Base-by-base conservation (phyloP, 2,797 vertebrate genomes). In the Danio aesculapii region DNA sequence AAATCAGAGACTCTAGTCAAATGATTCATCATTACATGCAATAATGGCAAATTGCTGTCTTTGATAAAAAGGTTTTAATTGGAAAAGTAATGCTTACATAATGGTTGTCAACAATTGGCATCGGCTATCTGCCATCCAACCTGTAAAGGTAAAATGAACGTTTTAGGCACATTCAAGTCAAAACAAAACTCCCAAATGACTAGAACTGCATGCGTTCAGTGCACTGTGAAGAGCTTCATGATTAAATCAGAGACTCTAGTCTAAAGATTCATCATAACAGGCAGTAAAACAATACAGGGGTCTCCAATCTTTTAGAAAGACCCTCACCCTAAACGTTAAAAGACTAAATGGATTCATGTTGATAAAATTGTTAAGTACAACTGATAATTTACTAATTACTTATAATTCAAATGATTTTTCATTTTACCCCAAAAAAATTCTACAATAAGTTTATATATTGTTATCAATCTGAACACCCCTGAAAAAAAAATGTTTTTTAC, bases 181-280 rank as follows among this genome's bases (percentile, higher is more conserved):
- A 0, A 41, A n/a, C 1, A 10, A 69, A 0, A 19, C 19, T 10
- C 1, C 10, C 6, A 50, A 59, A 30, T 30, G 30, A 30, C 30
- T 30, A 30, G 30, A 30, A 30, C 30, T 30, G 10, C n/a, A 43
- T 88, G 87, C 89, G 88, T 88, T 93, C 92, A 94, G 92, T 88
- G 88, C 88, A 91, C 86, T 92, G 90, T 91, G 78, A 80, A 86
- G 68, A 47, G 11, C 86, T 79, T 88, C 85, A 90, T 13, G 9
- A 41, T 44, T 58, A 58, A 79, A 59, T 90, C 88, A 88, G 89
- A 88, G 82, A 90, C 86, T 88, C 86, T 90, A 90, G 89, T 89
- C 87, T 81, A 81, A 77, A 9, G 68, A 72, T 8, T 87, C 84
- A 83, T 88, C 78, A 83, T 46, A 12, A 79, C 84, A 84, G 41